These are phyloP conservation scores for Mareca penelope DNA, from an alignment of 2,797 vertebrate genomes.

Conservation along the genomic window DNA sequence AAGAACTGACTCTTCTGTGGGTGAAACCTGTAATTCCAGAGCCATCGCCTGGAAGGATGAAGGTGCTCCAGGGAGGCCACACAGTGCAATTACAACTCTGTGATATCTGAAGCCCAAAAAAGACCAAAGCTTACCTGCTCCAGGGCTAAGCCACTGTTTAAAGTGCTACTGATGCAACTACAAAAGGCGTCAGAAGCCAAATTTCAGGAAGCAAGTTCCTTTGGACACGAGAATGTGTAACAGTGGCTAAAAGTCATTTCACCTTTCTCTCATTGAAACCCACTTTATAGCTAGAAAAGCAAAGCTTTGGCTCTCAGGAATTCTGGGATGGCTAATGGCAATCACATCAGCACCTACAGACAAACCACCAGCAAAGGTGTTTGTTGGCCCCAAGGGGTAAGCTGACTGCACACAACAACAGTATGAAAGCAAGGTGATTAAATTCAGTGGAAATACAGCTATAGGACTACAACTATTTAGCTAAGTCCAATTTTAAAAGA, in stretches of 20 bases:
- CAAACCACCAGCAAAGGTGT: neutral
- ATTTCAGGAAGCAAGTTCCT: neutral
- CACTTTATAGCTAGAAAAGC: neutral
- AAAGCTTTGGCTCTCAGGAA: neutral
- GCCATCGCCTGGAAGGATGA: neutral
- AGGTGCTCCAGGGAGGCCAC: neutral
- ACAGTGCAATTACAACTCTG: neutral
- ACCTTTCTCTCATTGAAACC: neutral
- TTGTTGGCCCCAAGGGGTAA: neutral
- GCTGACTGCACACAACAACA: neutral
- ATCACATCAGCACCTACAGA: neutral
- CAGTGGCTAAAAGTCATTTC: neutral
- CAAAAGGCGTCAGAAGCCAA: neutral
- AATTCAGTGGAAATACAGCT: neutral
- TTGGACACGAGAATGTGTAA: neutral
- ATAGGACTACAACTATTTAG: neutral
- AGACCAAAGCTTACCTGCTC: neutral
- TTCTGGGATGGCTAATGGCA: neutral
- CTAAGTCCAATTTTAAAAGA: neutral
- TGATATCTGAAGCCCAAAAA: neutral
- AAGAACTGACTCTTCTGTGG: neutral
- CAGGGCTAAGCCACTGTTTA: neutral
- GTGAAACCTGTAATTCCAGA: slow-evolving; percentile 1
- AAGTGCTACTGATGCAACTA: neutral
- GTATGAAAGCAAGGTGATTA: neutral